phyloP scores from a whole-genome alignment of 2,888 invertebrate species.

The Rhingia rostrata region DNA sequence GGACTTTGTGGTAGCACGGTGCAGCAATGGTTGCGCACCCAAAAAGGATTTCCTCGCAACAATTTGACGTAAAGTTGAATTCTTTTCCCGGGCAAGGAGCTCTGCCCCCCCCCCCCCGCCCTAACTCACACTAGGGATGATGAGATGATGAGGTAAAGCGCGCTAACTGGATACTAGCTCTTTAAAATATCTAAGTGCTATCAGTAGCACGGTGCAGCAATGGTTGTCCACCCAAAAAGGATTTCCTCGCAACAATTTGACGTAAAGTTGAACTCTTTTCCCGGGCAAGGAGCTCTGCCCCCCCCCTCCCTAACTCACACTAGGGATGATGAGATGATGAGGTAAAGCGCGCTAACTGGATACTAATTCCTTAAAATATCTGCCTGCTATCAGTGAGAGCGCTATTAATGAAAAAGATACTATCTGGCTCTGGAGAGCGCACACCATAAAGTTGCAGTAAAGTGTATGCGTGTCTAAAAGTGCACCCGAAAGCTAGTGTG shows the following conservation, averaged over 20 bases:
- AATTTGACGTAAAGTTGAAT: conserved; percentile 52
- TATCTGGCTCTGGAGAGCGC: neutral
- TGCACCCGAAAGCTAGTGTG: no score
- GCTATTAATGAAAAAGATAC: conserved; percentile 55
- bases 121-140: no score
- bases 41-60: conserved; percentile 46
- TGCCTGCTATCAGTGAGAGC: conserved; percentile 41
- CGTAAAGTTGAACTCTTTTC: conserved; percentile 38
- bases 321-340: neutral
- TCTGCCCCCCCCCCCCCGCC: neutral
- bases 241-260: conserved; percentile 47
- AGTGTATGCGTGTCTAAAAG: no score
- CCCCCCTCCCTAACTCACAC: no score
- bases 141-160: conserved; percentile 19
- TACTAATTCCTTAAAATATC: conserved; percentile 59
- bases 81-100: neutral
- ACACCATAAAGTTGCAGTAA: no score
- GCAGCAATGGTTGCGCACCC: conserved; percentile 27
- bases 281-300: neutral
- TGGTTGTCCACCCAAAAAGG: conserved; percentile 35
- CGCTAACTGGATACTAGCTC: conserved; percentile 53
- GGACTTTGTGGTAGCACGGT: conserved; percentile 50
- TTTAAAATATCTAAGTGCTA: conserved; percentile 56
- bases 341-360: conserved; percentile 32
- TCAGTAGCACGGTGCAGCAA: conserved; percentile 45